Base-by-base conservation (phyloP, 2,888 invertebrate species). In the Pelosia muscerda region DNA sequence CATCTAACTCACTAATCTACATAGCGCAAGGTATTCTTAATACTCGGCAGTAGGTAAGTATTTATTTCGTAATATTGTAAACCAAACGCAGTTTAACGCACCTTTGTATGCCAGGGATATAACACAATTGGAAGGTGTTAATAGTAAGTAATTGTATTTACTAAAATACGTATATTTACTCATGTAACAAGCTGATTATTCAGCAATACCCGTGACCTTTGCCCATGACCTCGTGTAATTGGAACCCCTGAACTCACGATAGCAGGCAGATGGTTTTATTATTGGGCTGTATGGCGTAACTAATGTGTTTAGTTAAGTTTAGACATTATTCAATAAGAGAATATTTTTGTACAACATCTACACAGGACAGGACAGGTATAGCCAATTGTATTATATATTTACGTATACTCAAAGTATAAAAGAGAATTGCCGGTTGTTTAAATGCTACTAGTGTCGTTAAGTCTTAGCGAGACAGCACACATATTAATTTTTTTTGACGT, bases 31-130 rank as follows among this genome's bases (percentile, higher is more conserved):
- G 22, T 62, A 42, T 19, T 53, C 59, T 65, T 26, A 58, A 55
- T 42, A n/a, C n/a, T n/a, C n/a, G n/a, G n/a, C n/a, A n/a, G n/a
- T n/a, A 42, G 15, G 6, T 53, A 53, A 15, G 11, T 19, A 49
- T 4, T 22, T 23, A 68, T 77, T 78, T 76, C 73, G 55, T 61
- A 67, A 78, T 65, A 38, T 9, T 11, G 11, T n/a, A 9, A 49
- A 49, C 49, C n/a, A 49, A 58, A 63, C 58, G 59, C 58, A 57
- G 26, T 77, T 42, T 68, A 66, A 49, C 60, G 69, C 57, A 59
- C n/a, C 26, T 69, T 67, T 65, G 61, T 69, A 72, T 68, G 72
- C 69, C 69, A 75, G 69, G 64, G 59, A 57, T 77, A 68, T 49
- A 49, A 15, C 57, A 65, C 22, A 56, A 54, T 57, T 66, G 65